Evolutionary conservation across 1,140 invertebrate genomes (phyloP).

Genomic region (Steinernema khuongi): DNA sequence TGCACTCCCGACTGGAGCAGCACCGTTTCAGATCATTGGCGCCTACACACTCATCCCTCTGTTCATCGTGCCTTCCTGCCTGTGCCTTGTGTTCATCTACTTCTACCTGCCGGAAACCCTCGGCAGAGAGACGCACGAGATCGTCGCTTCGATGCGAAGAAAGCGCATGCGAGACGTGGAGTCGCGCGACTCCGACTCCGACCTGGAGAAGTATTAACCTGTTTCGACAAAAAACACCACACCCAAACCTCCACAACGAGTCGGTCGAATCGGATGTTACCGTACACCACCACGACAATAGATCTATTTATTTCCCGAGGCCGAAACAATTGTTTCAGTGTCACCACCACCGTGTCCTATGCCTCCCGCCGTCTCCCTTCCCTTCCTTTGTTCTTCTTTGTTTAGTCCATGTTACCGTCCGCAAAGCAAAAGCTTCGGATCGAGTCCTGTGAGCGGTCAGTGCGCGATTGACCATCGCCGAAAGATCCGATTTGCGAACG

Average conservation of each 20-base stretch:
- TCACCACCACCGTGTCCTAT: neutral
- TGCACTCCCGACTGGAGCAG: neutral
- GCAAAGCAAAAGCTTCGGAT: neutral
- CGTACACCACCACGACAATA: too few species aligned
- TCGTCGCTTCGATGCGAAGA: conserved; percentile 36
- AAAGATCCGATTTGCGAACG: neutral
- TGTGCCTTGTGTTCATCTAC: conserved; percentile 44
- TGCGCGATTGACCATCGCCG: neutral
- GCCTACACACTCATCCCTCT: conserved; percentile 41
- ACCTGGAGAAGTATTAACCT: neutral
- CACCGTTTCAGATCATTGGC: conserved; percentile 41
- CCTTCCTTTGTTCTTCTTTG: neutral
- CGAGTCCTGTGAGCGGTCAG: conserved; percentile 1
- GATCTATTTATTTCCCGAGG: neutral
- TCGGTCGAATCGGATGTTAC: too few species aligned
- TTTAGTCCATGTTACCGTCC: neutral
- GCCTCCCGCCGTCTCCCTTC: neutral
- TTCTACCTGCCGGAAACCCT: conserved; percentile 45
- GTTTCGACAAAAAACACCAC: too few species aligned
- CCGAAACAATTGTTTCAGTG: conserved; percentile 12
- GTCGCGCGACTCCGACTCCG: conserved; percentile 1
- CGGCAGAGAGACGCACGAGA: conserved; percentile 45
- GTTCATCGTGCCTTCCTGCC: conserved; percentile 43
- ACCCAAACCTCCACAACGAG: too few species aligned
- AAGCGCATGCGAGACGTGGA: neutral